Base-by-base conservation (phyloP, 2,888 invertebrate genomes). In the Andrena trimmerana region DNA sequence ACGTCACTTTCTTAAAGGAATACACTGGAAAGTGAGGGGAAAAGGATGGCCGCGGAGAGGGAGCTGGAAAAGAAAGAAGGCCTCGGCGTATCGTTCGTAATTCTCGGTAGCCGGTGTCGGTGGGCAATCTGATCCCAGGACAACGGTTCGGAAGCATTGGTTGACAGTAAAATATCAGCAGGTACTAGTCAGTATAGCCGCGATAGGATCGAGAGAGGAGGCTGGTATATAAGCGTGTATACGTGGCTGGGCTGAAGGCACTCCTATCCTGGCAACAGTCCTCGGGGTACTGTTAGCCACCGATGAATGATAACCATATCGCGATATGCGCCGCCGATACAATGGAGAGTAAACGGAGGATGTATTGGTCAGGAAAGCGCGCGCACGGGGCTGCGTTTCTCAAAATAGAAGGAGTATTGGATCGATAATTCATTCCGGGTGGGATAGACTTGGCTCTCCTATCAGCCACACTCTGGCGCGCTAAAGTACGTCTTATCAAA, bases 161-260 rank as follows among this genome's bases (percentile, higher is more conserved):
- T 91, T 92, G 93, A 93, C 93, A 93, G 93, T 93, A 93, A 93
- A 93, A 93, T 93, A 93, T 93, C 93, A 93, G 92, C 87, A 83
- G 89, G 83, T 88, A 88, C 87, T 77, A 78, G 81, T 88, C 85
- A 83, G 83, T 85, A 81, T 81, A 74, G 70, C 59, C 59, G 75
- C 83, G 88, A 88, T 88, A 85, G 81, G 77, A 88, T 88, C 88
- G 85, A 65, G 79, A 70, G 63, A 60, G 75, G 63, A 69, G 80
- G 80, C 67, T 77, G 79, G 78, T 78, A 82, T 83, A 82, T 82
- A 86, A 72, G 83, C 76, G 72, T 63, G 52, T 57, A 13, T 57
- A 57, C 57, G 57, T 59, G 69, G 62, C 66, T 50, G 16, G 76
- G 76, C 83, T 52, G 73, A 13, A 71, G 85, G 67, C 73, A 67